phyloP scores from a whole-genome alignment of 1,140 invertebrate species.

The Mycetomoellerius zeteki region DNA sequence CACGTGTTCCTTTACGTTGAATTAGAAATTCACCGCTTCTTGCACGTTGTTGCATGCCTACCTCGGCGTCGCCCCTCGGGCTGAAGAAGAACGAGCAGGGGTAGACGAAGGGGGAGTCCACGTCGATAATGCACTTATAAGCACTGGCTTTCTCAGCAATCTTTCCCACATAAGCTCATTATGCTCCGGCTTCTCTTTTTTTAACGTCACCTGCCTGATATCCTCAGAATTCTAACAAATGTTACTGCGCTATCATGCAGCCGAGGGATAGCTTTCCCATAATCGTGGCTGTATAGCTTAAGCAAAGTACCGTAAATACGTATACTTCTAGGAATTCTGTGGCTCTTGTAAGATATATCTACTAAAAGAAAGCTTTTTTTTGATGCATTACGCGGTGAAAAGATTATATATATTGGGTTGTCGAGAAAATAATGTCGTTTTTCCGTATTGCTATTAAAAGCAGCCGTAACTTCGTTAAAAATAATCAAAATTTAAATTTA shows the following conservation, averaged over 20 bases:
- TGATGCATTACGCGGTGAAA: not conserved
- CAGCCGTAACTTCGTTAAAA: no score
- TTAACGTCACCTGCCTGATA: slow-evolving; percentile 43
- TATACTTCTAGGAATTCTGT: not conserved
- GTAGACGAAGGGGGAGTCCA: not conserved
- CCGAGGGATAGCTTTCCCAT: slow-evolving; percentile 27
- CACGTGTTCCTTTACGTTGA: slow-evolving; percentile 42
- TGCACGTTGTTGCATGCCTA: slow-evolving; percentile 33
- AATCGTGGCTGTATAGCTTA: not conserved
- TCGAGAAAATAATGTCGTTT: no score
- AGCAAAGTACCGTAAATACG: slow-evolving; percentile 16
- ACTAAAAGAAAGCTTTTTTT: not conserved
- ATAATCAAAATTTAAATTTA: no score
- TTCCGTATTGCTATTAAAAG: no score
- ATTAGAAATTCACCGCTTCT: slow-evolving; percentile 52
- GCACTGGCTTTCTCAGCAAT: slow-evolving; percentile 29
- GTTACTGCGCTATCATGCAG: slow-evolving; percentile 26
- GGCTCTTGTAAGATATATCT: not conserved
- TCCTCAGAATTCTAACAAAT: slow-evolving; percentile 35
- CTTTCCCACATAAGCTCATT: slow-evolving; percentile 60
- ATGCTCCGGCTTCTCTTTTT: slow-evolving; percentile 34
- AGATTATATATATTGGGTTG: no score
- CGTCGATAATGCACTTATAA: slow-evolving; percentile 59
- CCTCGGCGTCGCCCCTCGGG: slow-evolving; percentile 19
- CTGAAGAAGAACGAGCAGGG: not conserved